Conservation (phyloP, 2,888 invertebrate genomes). For the Xylota sylvarum region DNA sequence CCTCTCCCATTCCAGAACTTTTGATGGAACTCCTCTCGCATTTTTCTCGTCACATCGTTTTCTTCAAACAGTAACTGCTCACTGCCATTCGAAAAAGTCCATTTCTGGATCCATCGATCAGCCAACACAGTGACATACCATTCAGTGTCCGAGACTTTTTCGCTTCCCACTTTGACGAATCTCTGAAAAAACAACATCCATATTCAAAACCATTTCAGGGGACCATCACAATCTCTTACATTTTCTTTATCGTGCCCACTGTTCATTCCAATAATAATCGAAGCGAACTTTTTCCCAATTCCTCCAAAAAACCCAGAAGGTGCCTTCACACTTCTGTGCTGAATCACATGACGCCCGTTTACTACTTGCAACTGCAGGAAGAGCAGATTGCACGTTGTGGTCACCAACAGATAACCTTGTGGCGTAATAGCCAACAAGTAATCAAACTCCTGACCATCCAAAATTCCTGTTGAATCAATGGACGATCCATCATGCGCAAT, state of each 20-base stretch:
- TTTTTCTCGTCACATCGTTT: slow-evolving; percentile 89
- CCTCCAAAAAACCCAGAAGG: slow-evolving; percentile 95
- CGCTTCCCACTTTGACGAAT: slow-evolving; percentile 89
- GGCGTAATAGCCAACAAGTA: slow-evolving; percentile 89
- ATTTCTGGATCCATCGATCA: slow-evolving; percentile 93
- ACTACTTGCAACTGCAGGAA: slow-evolving; percentile 88
- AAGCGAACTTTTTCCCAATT: slow-evolving; percentile 88
- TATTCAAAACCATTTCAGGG: neutral
- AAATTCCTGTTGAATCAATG: slow-evolving; percentile 92
- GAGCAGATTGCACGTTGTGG: slow-evolving; percentile 95
- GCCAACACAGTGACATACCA: slow-evolving; percentile 90
- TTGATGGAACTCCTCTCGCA: slow-evolving; percentile 89
- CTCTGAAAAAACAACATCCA: slow-evolving; percentile 81
- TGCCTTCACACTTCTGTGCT: slow-evolving; percentile 89
- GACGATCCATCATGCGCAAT: slow-evolving; percentile 95
- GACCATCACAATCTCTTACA: slow-evolving; percentile 77
- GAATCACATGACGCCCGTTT: slow-evolving; percentile 89
- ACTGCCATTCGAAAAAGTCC: slow-evolving; percentile 88
- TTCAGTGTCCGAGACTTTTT: slow-evolving; percentile 83
- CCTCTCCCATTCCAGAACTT: slow-evolving; percentile 88
- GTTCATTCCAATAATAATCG: slow-evolving; percentile 84
- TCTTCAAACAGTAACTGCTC: slow-evolving; percentile 91
- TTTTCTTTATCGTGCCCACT: slow-evolving; percentile 83
- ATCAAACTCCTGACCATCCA: slow-evolving; percentile 95
- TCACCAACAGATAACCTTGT: slow-evolving; percentile 93